phyloP scores from a whole-genome alignment of 2,113 vertebrate genomes.

The Takifugu bimaculatus region DNA sequence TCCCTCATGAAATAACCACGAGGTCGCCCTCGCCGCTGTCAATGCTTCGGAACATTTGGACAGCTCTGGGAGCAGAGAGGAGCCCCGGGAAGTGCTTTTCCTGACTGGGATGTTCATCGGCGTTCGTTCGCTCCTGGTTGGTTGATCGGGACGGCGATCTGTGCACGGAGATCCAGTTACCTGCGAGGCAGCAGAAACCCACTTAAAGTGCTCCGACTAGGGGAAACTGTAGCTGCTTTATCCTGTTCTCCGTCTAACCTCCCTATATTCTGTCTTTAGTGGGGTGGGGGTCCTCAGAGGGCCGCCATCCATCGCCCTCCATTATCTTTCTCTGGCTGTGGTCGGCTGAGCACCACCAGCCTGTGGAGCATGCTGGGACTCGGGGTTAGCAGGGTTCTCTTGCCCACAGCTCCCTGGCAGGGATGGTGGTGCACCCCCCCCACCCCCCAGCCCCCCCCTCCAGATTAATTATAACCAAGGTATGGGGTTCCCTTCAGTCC shows the following conservation, averaged over 20 bases:
- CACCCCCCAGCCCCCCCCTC: neutral
- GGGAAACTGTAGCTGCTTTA: constrained; percentile 12
- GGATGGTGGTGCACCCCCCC: constrained; percentile 9
- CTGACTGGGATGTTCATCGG: neutral
- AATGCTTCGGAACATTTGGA: constrained; percentile 1
- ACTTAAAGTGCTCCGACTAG: neutral
- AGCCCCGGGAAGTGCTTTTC: neutral
- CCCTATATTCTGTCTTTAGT: neutral
- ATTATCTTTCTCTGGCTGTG: constrained; percentile 52
- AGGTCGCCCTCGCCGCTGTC: constrained; percentile 13
- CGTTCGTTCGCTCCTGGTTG: no score
- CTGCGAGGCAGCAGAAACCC: constrained; percentile 7
- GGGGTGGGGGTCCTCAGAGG: constrained; percentile 29
- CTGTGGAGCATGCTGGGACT: constrained; percentile 44
- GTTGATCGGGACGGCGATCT: no score
- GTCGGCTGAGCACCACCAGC: constrained; percentile 49
- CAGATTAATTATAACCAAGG: no score
- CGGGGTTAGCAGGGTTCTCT: constrained; percentile 31
- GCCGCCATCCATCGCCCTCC: constrained; percentile 55
- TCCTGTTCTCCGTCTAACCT: constrained; percentile 6
- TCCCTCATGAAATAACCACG: constrained; percentile 35
- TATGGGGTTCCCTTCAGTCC: constrained; percentile 25
- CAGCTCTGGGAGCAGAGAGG: constrained; percentile 7
- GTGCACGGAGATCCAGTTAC: neutral
- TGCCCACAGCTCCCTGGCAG: constrained; percentile 11